Evolutionary conservation across 2,113 vertebrate species (phyloP).

Genomic region (Mastomys coucha): DNA sequence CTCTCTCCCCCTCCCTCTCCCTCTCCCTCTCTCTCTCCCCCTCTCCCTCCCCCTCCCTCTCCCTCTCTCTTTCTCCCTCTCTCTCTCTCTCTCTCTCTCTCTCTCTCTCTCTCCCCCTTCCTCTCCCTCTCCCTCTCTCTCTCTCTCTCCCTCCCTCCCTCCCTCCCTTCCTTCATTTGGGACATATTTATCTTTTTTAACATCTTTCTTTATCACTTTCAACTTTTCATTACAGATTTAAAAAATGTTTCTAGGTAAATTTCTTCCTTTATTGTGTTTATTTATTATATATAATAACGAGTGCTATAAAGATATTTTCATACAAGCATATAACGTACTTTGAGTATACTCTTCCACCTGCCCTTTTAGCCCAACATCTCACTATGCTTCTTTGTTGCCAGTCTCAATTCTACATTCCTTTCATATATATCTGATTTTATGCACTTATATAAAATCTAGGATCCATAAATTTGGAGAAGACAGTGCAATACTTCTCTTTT

Average conservation of each 20-base stretch:
- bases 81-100: too few relatives aligned
- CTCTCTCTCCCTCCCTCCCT: too few relatives aligned
- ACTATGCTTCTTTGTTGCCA: neutral
- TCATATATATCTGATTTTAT: neutral
- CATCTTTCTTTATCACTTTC: neutral
- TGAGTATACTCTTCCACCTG: neutral
- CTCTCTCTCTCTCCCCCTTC: neutral
- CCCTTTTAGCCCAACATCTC: neutral
- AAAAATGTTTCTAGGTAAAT: neutral
- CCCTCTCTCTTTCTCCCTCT: rapidly evolving
- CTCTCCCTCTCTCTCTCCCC: rapidly evolving
- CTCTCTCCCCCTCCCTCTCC: too few relatives aligned
- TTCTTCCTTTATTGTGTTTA: neutral
- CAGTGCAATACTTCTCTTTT: neutral
- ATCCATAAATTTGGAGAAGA: neutral
- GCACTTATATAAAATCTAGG: neutral
- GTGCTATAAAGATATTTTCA: neutral
- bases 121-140: too few relatives aligned
- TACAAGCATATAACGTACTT: neutral
- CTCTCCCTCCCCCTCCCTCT: too few relatives aligned
- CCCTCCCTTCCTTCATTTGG: too few relatives aligned
- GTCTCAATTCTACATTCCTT: neutral
- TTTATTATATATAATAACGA: neutral
- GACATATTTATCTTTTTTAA: neutral
- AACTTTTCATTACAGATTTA: neutral